Base-by-base conservation (phyloP, 2,888 invertebrate genomes). In the Lepidochrysops patricia region DNA sequence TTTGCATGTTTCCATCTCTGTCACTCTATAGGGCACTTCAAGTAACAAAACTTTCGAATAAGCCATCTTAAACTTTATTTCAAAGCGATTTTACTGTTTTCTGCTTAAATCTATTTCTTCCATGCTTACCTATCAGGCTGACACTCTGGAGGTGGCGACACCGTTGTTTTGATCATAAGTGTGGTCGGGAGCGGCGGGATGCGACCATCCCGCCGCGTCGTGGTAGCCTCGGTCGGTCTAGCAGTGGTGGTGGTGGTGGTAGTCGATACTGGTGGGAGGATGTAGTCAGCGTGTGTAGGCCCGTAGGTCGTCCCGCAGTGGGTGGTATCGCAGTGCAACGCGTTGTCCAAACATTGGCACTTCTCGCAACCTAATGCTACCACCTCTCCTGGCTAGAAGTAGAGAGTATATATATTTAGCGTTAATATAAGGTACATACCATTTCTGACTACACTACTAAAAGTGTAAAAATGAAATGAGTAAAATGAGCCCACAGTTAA, bases 331-430 rank as follows among this genome's bases (percentile, higher is more conserved):
- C 97, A 97, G 52, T 92, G 90, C 62, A 94, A 91, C 23, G 90
- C 90, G 79, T 97, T 96, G 72, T 94, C 91, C 5, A 95, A 84
- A 70, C 97, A 97, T 68, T 96, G 96, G 71, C 97, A 97, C 12
- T 91, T 89, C 69, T 92, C 91, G 71, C 95, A 95, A 0, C 91
- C 91, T 1, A 92, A 91, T 12, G 79, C 70, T 2, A 91, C 76
- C 0, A 93, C 90, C 58, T 92, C 92, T 15, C 94, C 94, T 0
- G 97, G 96, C 92, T 95, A 81, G 2, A 61, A 35, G 12, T n/a
- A n/a, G n/a, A n/a, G n/a, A n/a, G n/a, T n/a, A n/a, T n/a, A n/a
- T n/a, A n/a, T n/a, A n/a, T n/a, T n/a, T n/a, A n/a, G n/a, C n/a
- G n/a, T n/a, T n/a, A n/a, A n/a, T n/a, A n/a, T n/a, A n/a, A n/a